A percentile compares a stretch with the other conserved stretches of the same genome.
phyloP scores from a whole-genome alignment of 2,797 vertebrate species.

The Loris lydekkerianus region DNA sequence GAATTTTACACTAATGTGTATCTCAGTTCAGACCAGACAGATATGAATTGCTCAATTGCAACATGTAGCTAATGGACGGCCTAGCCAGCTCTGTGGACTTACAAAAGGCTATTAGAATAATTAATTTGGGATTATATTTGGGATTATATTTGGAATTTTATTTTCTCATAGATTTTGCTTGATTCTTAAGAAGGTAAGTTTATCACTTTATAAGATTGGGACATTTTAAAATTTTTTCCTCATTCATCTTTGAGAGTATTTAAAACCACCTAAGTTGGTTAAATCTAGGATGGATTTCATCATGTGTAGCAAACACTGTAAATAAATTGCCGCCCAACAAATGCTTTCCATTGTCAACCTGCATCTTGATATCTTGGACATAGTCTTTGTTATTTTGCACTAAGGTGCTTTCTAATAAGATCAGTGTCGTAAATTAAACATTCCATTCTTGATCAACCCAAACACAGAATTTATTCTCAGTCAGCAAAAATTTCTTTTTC shows the following conservation, averaged over 20 bases:
- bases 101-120: background rate
- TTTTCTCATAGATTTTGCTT: background rate
- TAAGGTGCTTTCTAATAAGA: background rate
- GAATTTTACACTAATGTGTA: background rate
- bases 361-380: background rate
- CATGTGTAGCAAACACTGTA: background rate
- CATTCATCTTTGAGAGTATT: background rate
- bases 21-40: background rate
- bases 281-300: background rate
- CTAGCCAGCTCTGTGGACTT: background rate
- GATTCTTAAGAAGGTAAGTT: background rate
- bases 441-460: background rate
- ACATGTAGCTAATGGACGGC: background rate
- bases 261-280: background rate
- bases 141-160: background rate
- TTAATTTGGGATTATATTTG: background rate
- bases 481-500: slow-evolving; percentile 17
- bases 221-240: background rate
- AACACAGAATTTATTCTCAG: slow-evolving; percentile 35
- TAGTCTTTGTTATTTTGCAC: background rate
- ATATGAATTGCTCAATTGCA: background rate
- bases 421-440: background rate
- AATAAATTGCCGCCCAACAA: background rate
- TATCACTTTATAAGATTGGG: background rate
- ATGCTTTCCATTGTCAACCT: background rate